Percentiles rank a stretch among this genome's conserved stretches.
Conservation (phyloP, 2,888 invertebrate genomes). For the Cantharis rustica region DNA sequence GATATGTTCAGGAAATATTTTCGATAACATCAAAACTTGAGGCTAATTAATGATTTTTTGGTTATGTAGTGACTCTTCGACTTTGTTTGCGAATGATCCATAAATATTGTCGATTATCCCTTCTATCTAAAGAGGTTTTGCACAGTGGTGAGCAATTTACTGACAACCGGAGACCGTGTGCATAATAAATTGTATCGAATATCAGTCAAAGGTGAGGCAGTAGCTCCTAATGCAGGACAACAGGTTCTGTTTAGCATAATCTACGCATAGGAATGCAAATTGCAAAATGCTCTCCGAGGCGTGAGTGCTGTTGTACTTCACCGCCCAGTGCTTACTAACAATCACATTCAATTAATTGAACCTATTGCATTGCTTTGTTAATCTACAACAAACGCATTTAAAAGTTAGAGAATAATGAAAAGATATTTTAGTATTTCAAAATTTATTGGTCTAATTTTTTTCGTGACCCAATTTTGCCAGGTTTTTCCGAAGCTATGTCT, state of each 20-base stretch:
- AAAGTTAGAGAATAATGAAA: neutral
- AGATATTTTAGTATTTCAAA: neutral
- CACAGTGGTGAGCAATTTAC: conserved; percentile 24
- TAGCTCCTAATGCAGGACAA: conserved; percentile 30
- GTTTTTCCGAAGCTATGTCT: neutral
- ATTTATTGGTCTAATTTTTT: neutral
- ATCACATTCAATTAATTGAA: conserved; percentile 37
- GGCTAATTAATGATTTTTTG: conserved; percentile 23
- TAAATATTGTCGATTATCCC: conserved; percentile 26
- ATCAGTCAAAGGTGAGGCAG: conserved; percentile 33
- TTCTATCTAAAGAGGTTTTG: conserved; percentile 21
- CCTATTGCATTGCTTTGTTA: conserved; percentile 21
- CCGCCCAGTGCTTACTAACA: conserved; percentile 34
- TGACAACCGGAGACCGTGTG: conserved; percentile 29
- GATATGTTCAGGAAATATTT: neutral
- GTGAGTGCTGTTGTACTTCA: conserved; percentile 29
- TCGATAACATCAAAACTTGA: conserved; percentile 3
- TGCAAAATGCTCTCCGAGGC: conserved; percentile 26
- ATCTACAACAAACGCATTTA: neutral
- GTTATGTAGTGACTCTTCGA: conserved; percentile 3
- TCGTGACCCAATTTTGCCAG: neutral
- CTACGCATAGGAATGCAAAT: conserved; percentile 30
- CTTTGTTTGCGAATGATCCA: conserved; percentile 3
- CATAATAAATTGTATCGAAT: conserved; percentile 36
- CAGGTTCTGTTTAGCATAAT: conserved; percentile 35